Conservation (phyloP, 1,140 invertebrate genomes). For the Bombus waltoni region DNA sequence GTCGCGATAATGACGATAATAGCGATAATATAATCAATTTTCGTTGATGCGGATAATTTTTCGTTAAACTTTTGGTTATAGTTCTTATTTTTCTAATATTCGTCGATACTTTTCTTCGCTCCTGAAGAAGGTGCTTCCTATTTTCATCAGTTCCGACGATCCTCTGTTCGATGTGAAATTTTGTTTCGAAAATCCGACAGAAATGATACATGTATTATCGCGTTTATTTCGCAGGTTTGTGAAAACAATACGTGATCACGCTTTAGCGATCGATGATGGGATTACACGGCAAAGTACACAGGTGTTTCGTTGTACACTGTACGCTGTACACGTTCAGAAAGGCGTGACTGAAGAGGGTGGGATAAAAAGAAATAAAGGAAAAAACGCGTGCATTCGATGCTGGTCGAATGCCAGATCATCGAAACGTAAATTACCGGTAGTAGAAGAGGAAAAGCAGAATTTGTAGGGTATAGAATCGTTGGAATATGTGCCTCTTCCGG, state of each 20-base stretch:
- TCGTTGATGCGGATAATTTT: not conserved
- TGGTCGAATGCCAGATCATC: slow-evolving; percentile 6
- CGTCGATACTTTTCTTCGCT: too few species aligned
- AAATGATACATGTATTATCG: too few species aligned
- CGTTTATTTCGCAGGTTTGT: not conserved
- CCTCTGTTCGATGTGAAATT: not conserved
- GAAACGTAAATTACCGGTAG: not conserved
- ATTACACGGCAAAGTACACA: slow-evolving; percentile 4
- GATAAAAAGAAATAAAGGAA: not conserved
- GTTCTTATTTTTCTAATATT: too few species aligned
- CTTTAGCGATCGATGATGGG: not conserved
- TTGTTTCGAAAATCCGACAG: not conserved
- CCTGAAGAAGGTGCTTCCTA: too few species aligned
- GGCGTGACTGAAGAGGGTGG: not conserved
- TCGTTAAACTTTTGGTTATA: not conserved
- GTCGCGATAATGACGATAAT: too few species aligned
- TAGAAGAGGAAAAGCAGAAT: not conserved
- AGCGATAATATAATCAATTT: not conserved
- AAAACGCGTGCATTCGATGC: not conserved
- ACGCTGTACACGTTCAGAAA: not conserved
- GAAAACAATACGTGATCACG: not conserved
- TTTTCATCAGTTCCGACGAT: not conserved
- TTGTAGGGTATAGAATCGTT: not conserved
- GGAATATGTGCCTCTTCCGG: not conserved
- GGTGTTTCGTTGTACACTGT: not conserved